A percentile compares a stretch with the other conserved stretches of the same genome.
These are phyloP conservation scores for Sinocyclocheilus rhinocerous DNA, from an alignment of 2,113 vertebrate species.

Conservation along the genomic window DNA sequence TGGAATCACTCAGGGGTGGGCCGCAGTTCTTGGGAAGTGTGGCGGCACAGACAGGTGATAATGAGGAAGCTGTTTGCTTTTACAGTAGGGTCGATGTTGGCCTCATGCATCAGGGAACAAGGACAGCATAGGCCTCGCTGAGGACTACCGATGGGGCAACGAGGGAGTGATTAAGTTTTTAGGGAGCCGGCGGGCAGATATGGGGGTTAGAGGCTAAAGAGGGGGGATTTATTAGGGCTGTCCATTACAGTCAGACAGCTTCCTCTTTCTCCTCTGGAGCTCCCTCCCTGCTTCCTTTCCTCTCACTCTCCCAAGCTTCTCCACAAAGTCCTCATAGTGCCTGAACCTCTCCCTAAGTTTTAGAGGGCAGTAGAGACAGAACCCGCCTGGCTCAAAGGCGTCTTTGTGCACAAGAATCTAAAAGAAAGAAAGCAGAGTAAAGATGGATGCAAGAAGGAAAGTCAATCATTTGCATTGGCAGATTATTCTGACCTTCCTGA, in stretches of 20 bases:
- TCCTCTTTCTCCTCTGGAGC: constrained; percentile 39
- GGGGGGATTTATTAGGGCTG: constrained; percentile 74
- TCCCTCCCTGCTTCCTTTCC: constrained; percentile 31
- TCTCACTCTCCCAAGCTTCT: constrained; percentile 12
- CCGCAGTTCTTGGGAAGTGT: constrained; percentile 2
- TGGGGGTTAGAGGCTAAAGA: constrained; percentile 77
- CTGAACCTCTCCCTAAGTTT: neutral
- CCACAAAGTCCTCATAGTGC: constrained; percentile 55
- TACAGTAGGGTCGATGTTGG: constrained; percentile 37
- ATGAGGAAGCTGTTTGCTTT: constrained; percentile 61
- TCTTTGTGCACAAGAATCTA: constrained; percentile 42
- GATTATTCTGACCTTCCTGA: constrained; percentile 51
- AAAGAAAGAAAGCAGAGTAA: neutral
- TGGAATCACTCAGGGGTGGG: constrained; percentile 49
- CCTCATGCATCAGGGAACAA: constrained; percentile 52
- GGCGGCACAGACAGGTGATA: constrained; percentile 48
- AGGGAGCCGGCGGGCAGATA: constrained; percentile 70
- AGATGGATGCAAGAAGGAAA: constrained; percentile 15
- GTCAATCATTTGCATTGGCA: constrained; percentile 27
- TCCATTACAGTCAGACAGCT: constrained; percentile 72
- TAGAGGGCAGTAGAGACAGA: constrained; percentile 6
- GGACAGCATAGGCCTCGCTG: constrained; percentile 47
- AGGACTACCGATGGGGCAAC: constrained; percentile 52
- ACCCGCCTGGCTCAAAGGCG: constrained; percentile 32
- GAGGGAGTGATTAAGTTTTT: constrained; percentile 75